Evolutionary conservation across 2,888 invertebrate species (phyloP).

Genomic region (Sesamia inferens): DNA sequence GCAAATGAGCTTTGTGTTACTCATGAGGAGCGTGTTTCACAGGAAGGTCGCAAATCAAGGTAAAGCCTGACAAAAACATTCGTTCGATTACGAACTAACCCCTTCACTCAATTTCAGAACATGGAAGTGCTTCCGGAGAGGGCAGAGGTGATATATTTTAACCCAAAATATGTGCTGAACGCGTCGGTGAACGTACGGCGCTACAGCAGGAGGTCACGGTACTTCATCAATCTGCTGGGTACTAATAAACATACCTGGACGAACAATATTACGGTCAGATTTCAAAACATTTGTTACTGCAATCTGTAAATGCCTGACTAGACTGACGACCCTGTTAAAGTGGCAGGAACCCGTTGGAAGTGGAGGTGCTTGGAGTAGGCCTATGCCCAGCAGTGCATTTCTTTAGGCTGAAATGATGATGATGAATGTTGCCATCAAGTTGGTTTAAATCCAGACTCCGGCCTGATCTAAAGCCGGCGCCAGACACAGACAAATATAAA

Average conservation of each 20-base stretch:
- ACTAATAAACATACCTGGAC: slow-evolving; percentile 8
- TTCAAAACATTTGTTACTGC: not conserved
- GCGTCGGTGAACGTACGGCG: slow-evolving; percentile 39
- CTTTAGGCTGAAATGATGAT: too few relatives aligned
- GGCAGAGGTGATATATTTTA: slow-evolving; percentile 2
- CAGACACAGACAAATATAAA: too few relatives aligned
- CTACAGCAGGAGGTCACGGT: slow-evolving; percentile 38
- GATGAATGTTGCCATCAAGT: not conserved
- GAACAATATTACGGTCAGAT: slow-evolving; percentile 40
- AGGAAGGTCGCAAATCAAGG: not conserved
- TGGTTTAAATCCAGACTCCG: not conserved
- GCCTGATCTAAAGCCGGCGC: too few relatives aligned
- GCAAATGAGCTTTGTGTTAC: not conserved
- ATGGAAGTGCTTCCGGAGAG: slow-evolving; percentile 36
- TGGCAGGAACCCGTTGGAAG: too few relatives aligned
- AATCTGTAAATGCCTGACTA: not conserved
- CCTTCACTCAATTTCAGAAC: slow-evolving; percentile 25
- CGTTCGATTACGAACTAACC: not conserved
- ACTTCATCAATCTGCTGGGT: slow-evolving; percentile 21
- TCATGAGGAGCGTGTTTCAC: not conserved
- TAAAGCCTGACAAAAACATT: not conserved
- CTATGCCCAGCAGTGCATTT: too few relatives aligned
- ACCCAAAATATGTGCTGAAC: slow-evolving; percentile 25
- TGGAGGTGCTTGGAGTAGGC: too few relatives aligned
- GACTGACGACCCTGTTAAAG: too few relatives aligned